Conservation (phyloP, 2,888 invertebrate genomes). For the Abrostola tripartita region DNA sequence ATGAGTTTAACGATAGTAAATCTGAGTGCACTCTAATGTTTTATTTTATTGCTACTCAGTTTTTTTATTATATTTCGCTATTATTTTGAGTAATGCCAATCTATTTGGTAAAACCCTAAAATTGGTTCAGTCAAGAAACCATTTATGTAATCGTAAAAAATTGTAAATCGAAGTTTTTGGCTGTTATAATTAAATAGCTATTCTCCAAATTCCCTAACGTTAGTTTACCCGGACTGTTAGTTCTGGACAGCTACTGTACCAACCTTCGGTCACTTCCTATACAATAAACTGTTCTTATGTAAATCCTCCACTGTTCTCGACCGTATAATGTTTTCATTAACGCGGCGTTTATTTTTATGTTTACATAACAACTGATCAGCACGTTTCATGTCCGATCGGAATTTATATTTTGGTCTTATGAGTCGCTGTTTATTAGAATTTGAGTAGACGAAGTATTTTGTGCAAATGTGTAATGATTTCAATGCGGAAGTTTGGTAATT, state of each 20-base stretch:
- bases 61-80: too few species aligned
- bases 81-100: too few species aligned
- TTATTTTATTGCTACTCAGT: too few species aligned
- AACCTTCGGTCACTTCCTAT: slow-evolving; percentile 42
- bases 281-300: slow-evolving; percentile 16
- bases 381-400: slow-evolving; percentile 48
- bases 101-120: too few species aligned
- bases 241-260: slow-evolving; percentile 8
- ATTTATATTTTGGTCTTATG: slow-evolving; percentile 36
- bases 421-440: slow-evolving; percentile 30
- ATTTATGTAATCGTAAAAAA: too few species aligned
- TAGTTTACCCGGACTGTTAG: too few species aligned
- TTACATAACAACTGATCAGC: slow-evolving; percentile 36
- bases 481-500: neutral
- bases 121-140: too few species aligned
- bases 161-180: too few species aligned
- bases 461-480: slow-evolving; percentile 1
- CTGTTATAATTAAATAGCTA: too few species aligned
- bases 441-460: slow-evolving; percentile 11
- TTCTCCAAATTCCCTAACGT: too few species aligned
- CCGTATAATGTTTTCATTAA: slow-evolving; percentile 19
- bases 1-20: too few species aligned
- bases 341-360: slow-evolving; percentile 39
- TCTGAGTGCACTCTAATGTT: too few species aligned
- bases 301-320: slow-evolving; percentile 28